These are phyloP conservation scores for Mamestra configurata DNA, from an alignment of 1,140 invertebrate species.

Conservation along the genomic window DNA sequence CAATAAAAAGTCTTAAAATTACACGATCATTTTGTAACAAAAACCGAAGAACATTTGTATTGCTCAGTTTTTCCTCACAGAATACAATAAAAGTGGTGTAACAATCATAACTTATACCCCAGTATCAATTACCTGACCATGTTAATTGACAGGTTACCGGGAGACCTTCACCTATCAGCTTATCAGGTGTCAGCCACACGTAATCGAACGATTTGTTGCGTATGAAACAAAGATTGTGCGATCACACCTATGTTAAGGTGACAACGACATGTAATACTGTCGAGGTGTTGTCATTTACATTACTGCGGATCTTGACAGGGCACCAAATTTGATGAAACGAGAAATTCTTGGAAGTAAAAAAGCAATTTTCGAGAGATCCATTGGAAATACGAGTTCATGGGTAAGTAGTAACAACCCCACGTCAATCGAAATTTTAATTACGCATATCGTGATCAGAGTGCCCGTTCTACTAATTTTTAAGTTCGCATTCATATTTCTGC, in stretches of 20 bases:
- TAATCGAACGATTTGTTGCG: constrained; percentile 11
- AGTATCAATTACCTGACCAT: not conserved
- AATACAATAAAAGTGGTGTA: no score
- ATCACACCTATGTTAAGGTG: constrained; percentile 2
- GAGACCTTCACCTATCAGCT: constrained; percentile 27
- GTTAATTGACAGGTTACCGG: constrained; percentile 12
- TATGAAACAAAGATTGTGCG: constrained; percentile 18
- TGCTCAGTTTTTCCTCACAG: no score
- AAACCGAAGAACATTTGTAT: no score
- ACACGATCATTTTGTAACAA: no score
- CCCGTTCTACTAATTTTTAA: no score
- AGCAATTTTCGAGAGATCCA: not conserved
- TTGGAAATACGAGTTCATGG: no score
- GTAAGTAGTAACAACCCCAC: no score
- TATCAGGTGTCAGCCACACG: constrained; percentile 24
- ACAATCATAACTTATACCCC: not conserved
- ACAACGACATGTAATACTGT: not conserved
- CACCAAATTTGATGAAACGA: not conserved
- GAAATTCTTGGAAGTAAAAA: not conserved
- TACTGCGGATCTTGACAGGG: not conserved
- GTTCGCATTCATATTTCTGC: no score
- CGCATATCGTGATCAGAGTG: no score
- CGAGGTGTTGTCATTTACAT: constrained; percentile 23
- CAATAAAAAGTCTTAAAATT: no score
- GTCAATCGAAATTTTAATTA: no score